Conservation (phyloP, 2,888 invertebrate genomes). For the Pterostichus niger region DNA sequence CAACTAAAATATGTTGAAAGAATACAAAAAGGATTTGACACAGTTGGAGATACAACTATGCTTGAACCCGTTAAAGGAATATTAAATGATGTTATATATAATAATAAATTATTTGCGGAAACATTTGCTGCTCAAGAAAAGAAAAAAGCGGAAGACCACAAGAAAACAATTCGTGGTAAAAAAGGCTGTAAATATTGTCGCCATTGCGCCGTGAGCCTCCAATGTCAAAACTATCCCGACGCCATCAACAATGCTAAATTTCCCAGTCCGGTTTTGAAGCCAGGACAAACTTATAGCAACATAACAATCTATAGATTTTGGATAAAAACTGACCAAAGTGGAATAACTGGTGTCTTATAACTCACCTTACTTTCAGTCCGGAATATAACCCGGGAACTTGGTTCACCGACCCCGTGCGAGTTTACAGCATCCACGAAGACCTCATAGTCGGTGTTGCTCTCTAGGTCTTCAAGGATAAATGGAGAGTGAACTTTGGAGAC, state of each 20-base stretch:
- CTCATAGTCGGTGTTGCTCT: slow-evolving; percentile 88
- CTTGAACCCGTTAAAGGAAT: slow-evolving; percentile 27
- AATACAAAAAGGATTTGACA: slow-evolving; percentile 17
- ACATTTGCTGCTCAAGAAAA: not conserved
- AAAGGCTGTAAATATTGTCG: slow-evolving; percentile 84
- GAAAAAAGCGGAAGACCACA: not conserved
- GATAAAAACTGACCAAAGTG: slow-evolving; percentile 71
- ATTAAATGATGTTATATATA: slow-evolving; percentile 46
- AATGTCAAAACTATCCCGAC: slow-evolving; percentile 95
- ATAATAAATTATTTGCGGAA: slow-evolving; percentile 13
- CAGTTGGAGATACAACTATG: not conserved
- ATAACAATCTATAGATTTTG: slow-evolving; percentile 88
- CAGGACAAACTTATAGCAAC: slow-evolving; percentile 86
- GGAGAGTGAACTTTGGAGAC: slow-evolving; percentile 82
- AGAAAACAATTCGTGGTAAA: slow-evolving; percentile 81
- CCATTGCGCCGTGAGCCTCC: slow-evolving; percentile 90
- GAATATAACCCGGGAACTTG: slow-evolving; percentile 88
- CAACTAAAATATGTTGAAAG: slow-evolving; percentile 54
- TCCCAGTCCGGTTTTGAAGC: slow-evolving; percentile 84
- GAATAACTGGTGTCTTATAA: slow-evolving; percentile 53
- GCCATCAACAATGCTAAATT: slow-evolving; percentile 89
- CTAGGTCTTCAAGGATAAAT: slow-evolving; percentile 86
- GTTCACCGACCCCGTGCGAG: slow-evolving; percentile 87
- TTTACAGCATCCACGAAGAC: slow-evolving; percentile 90
- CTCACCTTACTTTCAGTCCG: slow-evolving; percentile 85